Evolutionary conservation across 2,797 vertebrate species (phyloP), one percentile per base, ranked within the genome.

Genomic region (Sternotherus odoratus): DNA sequence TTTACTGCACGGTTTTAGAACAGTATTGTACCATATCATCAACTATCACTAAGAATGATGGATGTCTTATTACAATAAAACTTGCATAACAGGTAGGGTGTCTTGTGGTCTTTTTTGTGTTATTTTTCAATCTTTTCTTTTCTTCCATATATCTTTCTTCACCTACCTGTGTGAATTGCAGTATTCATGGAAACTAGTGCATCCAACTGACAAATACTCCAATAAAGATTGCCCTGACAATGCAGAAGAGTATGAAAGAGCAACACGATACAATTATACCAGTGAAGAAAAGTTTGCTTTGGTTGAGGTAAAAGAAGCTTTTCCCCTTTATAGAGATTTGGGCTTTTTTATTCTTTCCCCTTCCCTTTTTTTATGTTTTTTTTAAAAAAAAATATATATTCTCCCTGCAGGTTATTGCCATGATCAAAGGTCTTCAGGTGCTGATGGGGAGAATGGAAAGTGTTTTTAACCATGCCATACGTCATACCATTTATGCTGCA

Each of bases 391-490:
- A 4, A 6, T 3, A 46, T 77, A 17, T 4, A 17, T 17, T 90
- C 83, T 81, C 79, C 77, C 21, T 83, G 1, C 97, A 99, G 99
- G 99, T 99, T 90, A 99, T 99, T 24, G 99, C 99, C 12, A 99
- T 99, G 99, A 99, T 99, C 89, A 99, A 99, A 96, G 99, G 99
- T 74, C 97, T 99, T 91, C 99, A 99, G 97, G 99, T 99, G 89
- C 97, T 99, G 95, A 99, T 99, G 99, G 99, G 99, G 12, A 98
- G 99, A 86, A 99, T 99, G 99, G 99, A 99, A 97, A 99, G 99
- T 2, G 99, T 99, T 88, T 99, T 99, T 97, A 99, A 99, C 92
- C 99, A 99, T 12, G 99, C 99, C 94, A 99, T 99, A 97, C 99
- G 99, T 46, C 99, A 99, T 96, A 99, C 99, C 28, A 99, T 99